Evolutionary conservation across 2,113 vertebrate genomes (phyloP).

Genomic region (Notiomystis cincta): DNA sequence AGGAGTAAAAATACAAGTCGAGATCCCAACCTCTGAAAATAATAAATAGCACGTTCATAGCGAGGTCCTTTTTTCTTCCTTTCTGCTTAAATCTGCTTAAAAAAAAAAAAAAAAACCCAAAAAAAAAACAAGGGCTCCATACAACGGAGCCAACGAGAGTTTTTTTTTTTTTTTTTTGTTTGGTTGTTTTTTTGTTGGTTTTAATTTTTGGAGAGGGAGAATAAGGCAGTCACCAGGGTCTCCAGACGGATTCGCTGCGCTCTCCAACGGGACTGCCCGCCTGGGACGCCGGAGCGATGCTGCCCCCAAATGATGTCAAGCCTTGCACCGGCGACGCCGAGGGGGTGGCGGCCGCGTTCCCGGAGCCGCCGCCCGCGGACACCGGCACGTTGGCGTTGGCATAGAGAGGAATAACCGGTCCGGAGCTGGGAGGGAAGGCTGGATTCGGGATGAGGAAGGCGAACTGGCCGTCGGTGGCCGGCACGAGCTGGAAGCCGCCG

Average conservation of each 20-base stretch:
- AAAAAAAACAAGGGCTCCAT: conserved; percentile 72
- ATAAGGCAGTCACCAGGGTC: conserved; percentile 82
- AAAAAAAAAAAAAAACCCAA: not conserved
- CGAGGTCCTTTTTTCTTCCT: conserved; percentile 41
- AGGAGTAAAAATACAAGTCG: conserved; percentile 77
- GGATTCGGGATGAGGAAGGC: conserved; percentile 85
- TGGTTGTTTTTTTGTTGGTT: no score
- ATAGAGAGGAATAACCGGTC: conserved; percentile 76
- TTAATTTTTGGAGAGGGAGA: not conserved
- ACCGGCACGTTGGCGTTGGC: conserved; percentile 76
- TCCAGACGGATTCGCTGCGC: conserved; percentile 84
- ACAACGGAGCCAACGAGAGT: conserved; percentile 82
- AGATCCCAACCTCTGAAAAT: conserved; percentile 84
- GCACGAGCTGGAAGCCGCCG: conserved; percentile 81
- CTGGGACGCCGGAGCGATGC: conserved; percentile 71
- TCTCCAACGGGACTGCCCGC: conserved; percentile 79
- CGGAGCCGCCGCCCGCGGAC: conserved; percentile 64
- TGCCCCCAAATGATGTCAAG: conserved; percentile 80
- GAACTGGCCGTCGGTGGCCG: conserved; percentile 83
- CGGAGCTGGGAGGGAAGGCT: conserved; percentile 69
- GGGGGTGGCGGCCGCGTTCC: conserved; percentile 41
- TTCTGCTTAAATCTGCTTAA: conserved; percentile 35
- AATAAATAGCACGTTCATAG: conserved; percentile 65
- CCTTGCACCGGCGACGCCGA: conserved; percentile 82
- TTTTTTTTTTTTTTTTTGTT: not conserved